These are phyloP conservation scores for Callipepla californica DNA, from an alignment of 2,113 vertebrate genomes.

Conservation along the genomic window DNA sequence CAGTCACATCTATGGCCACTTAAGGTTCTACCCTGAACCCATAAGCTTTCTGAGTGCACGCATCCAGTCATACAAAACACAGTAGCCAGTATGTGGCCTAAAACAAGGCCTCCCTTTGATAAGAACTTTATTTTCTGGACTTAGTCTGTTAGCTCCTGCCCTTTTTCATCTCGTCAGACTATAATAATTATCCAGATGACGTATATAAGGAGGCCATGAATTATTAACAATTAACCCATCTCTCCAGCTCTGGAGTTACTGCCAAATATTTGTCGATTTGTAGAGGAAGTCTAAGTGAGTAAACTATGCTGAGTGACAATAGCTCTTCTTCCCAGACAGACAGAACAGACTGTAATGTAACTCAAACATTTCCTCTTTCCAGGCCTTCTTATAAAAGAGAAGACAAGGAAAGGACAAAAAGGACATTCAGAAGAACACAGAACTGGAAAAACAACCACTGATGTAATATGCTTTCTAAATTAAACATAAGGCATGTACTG, in stretches of 20 bases:
- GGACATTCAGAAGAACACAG: slow-evolving; percentile 25
- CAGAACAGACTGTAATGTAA: slow-evolving; percentile 56
- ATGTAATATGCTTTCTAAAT: slow-evolving; percentile 61
- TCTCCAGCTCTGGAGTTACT: slow-evolving; percentile 19
- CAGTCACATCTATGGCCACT: not conserved
- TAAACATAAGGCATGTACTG: slow-evolving; percentile 12
- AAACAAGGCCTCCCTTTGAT: not conserved
- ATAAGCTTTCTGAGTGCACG: accelerated
- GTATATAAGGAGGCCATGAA: slow-evolving; percentile 7
- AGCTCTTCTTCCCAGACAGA: slow-evolving; percentile 57
- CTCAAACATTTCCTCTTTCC: slow-evolving; percentile 55
- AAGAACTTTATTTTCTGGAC: not conserved
- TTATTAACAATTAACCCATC: slow-evolving; percentile 62
- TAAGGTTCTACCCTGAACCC: accelerated
- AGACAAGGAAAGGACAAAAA: slow-evolving; percentile 63
- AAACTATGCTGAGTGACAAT: slow-evolving; percentile 66
- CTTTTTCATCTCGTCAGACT: slow-evolving; percentile 6
- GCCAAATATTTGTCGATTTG: slow-evolving; percentile 59
- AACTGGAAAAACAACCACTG: slow-evolving; percentile 55
- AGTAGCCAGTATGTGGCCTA: not conserved
- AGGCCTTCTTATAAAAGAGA: slow-evolving; percentile 58
- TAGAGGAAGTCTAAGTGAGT: slow-evolving; percentile 68
- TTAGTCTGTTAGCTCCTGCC: not conserved
- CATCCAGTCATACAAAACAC: not conserved
- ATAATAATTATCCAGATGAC: slow-evolving; percentile 44